These are phyloP conservation scores for Gobionotothen gibberifrons DNA, from an alignment of 2,797 vertebrate genomes.

Conservation along the genomic window DNA sequence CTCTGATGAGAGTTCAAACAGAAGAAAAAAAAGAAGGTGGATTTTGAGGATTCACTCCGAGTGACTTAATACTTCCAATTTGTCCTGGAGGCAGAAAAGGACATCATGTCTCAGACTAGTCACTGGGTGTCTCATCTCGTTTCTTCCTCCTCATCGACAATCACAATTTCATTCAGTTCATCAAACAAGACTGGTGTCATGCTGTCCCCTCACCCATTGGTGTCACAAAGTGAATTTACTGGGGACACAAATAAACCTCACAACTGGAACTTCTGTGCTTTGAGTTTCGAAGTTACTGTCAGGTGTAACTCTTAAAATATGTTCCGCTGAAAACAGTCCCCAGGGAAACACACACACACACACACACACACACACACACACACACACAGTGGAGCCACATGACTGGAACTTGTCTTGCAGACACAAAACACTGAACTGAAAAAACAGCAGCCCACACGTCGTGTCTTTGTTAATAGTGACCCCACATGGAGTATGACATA, in stretches of 20 bases:
- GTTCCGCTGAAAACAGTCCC: constrained; percentile 40
- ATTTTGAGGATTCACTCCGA: constrained; percentile 17
- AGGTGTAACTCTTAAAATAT: constrained; percentile 52
- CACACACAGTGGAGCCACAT: constrained; percentile 54
- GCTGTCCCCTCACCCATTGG: constrained; percentile 31
- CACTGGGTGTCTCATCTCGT: constrained; percentile 25
- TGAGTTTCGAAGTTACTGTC: constrained; percentile 36
- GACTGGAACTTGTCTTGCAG: constrained; percentile 66
- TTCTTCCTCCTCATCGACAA: constrained; percentile 6
- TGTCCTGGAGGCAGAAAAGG: constrained; percentile 10
- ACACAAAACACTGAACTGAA: constrained; percentile 65
- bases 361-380: constrained; percentile 22
- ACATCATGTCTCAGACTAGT: constrained; percentile 32
- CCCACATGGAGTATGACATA: constrained; percentile 63
- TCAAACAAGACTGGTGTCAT: constrained; percentile 24
- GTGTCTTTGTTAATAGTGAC: constrained; percentile 66
- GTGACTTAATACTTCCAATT: constrained; percentile 21
- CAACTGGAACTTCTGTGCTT: constrained; percentile 61
- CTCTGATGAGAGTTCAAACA: constrained; percentile 25
- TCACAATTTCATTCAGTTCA: constrained; percentile 10
- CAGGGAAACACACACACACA: constrained; percentile 28
- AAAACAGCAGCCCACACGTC: constrained; percentile 49
- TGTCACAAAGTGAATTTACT: constrained; percentile 44
- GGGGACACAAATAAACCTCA: constrained; percentile 40
- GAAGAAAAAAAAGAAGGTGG: background rate